Evolutionary conservation across 2,797 vertebrate species (phyloP), one percentile per base, ranked within the genome.

Genomic region (Nasua narica): DNA sequence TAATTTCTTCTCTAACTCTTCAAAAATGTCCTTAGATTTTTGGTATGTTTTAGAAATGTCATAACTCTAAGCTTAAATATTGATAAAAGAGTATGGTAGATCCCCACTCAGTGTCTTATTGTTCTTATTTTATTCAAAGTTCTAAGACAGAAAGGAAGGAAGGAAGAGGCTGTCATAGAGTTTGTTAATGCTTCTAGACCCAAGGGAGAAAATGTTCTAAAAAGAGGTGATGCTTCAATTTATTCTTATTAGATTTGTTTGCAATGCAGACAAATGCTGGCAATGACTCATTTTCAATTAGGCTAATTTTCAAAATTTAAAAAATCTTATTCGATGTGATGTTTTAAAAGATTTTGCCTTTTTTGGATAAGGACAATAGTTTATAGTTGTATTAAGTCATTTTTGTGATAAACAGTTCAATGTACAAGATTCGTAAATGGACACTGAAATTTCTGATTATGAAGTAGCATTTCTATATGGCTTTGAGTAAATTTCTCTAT

Each of bases 1-100:
- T 4, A 46, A 7, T 6, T 6, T n/a, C 3, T 7, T 37, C 14
- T 2, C 1, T 4, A 40, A 40, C 0, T 2, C 15, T 16, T 35
- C 15, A 70, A 85, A 40, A 48, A 37, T 69, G 32, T 70, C 12
- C 11, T 48, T 37, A 48, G 6, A 3, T 60, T 21, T 27, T 27
- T 70, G 16, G 3, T 79, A 70, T 0, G 60, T 70, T 79, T 62
- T 70, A 48, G 0, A 40, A 27, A 18, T 72, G 43, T 15, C 6
- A 43, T 79, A 27, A 50, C 50, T 85, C 70, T 18, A 21, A 82
- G 3, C 10, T 35, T 48, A 23, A 13, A 9, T 32, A 32, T 32
- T 69, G 16, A 70, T 27, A 78, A 27, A 52, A 10, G 27, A 40
- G 19, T 82, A 60, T 21, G 19, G 12, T 10, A 29, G 23, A 2